Evolutionary conservation across 1,140 invertebrate genomes (phyloP), one percentile per base, ranked within the genome.

Genomic region (Pogonognathellus flavescens): DNA sequence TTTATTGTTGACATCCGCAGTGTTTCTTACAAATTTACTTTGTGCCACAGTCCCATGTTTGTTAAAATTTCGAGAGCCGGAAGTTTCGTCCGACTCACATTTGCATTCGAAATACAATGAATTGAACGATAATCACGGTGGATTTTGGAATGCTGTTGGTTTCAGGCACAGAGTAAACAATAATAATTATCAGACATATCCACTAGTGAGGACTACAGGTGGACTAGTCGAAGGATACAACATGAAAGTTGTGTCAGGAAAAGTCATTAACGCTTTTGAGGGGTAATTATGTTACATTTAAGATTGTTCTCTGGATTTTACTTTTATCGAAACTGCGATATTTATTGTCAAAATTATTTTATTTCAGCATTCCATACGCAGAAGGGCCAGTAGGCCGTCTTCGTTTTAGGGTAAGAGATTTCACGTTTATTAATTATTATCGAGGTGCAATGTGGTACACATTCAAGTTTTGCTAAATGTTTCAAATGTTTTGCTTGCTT

Each of bases 311-410:
- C n/a, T n/a, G n/a, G n/a, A n/a, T n/a, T n/a, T n/a, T n/a, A n/a
- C n/a, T n/a, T n/a, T n/a, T n/a, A n/a, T n/a, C n/a, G n/a, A n/a
- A n/a, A n/a, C n/a, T n/a, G n/a, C n/a, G n/a, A n/a, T n/a, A n/a
- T n/a, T n/a, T n/a, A n/a, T n/a, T n/a, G n/a, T n/a, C n/a, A n/a
- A n/a, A n/a, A n/a, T n/a, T n/a, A 41, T 41, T 41, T 41, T 41
- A 41, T 41, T 41, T 41, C 31, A 41, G 62, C 84, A 94, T 97
- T 80, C 96, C 95, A 5, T 98, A 97, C 92, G 96, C 95, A 0
- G 94, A 95, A 16, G 93, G 94, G 0, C 83, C 83, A 0, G 9
- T 76, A 16, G 83, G 83, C 14, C 52, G 9, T 20, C 50, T 70
- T 2, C 83, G 83, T 13, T 84, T 84, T 84, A 25, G 41, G 18